A percentile compares a stretch with the other conserved stretches of the same genome.
Conservation (phyloP, 2,797 vertebrate genomes). For the Sternarchorhynchus goeldii region DNA sequence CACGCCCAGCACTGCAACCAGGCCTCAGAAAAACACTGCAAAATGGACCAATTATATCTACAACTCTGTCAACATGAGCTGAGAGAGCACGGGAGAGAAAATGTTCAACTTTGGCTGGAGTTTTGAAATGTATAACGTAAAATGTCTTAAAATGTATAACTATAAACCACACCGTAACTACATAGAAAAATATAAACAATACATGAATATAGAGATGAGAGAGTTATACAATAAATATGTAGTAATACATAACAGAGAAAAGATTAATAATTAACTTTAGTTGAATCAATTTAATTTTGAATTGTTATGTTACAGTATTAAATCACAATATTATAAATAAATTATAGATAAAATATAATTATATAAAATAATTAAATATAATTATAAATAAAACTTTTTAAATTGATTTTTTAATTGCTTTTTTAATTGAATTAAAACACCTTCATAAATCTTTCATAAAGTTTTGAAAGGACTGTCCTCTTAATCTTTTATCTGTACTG, state of each 20-base stretch:
- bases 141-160: too few relatives aligned
- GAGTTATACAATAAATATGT: too few relatives aligned
- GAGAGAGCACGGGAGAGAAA: neutral
- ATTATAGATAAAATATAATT: too few relatives aligned
- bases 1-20: constrained; percentile 70
- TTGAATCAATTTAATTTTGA: neutral
- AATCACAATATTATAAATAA: too few relatives aligned
- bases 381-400: neutral
- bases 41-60: constrained; percentile 48
- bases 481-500: neutral
- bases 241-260: neutral
- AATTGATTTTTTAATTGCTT: neutral
- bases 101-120: too few relatives aligned
- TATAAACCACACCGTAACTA: too few relatives aligned
- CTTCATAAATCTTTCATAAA: neutral
- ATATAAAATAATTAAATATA: too few relatives aligned
- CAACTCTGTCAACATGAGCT: constrained; percentile 42
- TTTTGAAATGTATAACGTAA: too few relatives aligned
- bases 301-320: neutral
- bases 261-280: neutral
- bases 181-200: too few relatives aligned
- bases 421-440: neutral
- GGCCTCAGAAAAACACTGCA: constrained; percentile 43
- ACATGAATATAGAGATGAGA: too few relatives aligned
- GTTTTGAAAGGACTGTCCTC: neutral